Percentiles rank a stretch among this genome's conserved stretches.
These are phyloP conservation scores for Tridacna crocea DNA, from an alignment of 2,888 invertebrate genomes.

Conservation along the genomic window DNA sequence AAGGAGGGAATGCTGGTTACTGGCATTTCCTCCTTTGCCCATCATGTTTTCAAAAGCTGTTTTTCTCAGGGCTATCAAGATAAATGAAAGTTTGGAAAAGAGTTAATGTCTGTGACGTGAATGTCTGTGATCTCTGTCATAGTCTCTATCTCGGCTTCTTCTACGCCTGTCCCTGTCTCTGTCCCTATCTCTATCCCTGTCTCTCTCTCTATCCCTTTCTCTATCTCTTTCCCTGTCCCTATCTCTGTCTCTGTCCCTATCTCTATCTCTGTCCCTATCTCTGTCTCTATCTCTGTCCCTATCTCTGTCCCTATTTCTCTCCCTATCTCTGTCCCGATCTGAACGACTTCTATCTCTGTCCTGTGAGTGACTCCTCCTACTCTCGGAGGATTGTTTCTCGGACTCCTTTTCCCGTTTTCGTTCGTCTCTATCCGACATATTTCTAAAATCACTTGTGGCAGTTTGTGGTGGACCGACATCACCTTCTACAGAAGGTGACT, in stretches of 20 bases:
- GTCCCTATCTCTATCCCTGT: slow-evolving; percentile 29
- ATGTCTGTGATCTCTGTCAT: slow-evolving; percentile 11
- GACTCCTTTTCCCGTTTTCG: slow-evolving; percentile 9
- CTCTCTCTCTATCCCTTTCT: slow-evolving; percentile 26
- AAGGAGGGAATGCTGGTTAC: too few relatives aligned
- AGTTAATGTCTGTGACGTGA: slow-evolving; percentile 12
- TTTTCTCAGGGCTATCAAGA: not conserved
- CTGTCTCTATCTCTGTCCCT: slow-evolving; percentile 36
- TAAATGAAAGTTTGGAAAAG: not conserved
- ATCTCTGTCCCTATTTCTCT: slow-evolving; percentile 31
- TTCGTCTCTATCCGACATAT: not conserved
- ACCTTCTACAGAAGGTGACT: too few relatives aligned
- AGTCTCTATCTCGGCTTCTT: slow-evolving; percentile 2
- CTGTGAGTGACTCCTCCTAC: too few relatives aligned
- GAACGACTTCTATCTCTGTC: not conserved
- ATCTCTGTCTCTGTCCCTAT: slow-evolving; percentile 25
- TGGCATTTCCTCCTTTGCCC: not conserved
- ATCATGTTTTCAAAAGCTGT: not conserved
- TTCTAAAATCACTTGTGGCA: too few relatives aligned
- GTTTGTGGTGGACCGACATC: not conserved
- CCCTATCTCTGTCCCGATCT: slow-evolving; percentile 22
- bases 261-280: slow-evolving; percentile 40
- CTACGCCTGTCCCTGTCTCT: slow-evolving; percentile 27
- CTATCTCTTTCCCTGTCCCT: slow-evolving; percentile 28
- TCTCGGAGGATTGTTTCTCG: not conserved